phyloP scores from a whole-genome alignment of 2,888 invertebrate species.

The Prenolepis imparis region DNA sequence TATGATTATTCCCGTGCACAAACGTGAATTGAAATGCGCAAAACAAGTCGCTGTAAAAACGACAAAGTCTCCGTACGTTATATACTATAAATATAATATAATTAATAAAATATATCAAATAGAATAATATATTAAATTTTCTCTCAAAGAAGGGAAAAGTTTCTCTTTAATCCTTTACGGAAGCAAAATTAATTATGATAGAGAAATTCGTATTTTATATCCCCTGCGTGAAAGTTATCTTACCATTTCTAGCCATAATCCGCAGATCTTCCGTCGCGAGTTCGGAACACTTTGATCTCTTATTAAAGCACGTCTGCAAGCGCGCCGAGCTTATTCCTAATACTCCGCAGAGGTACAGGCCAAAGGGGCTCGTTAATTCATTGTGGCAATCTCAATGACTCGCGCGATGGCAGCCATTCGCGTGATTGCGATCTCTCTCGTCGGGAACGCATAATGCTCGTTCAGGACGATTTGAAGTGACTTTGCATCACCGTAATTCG shows the following conservation, averaged over 20 bases:
- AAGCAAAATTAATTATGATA: background rate
- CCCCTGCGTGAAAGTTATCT: background rate
- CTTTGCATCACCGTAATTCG: constrained; percentile 31
- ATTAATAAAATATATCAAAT: too few species aligned
- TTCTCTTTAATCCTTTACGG: background rate
- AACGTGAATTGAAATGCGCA: constrained; percentile 41
- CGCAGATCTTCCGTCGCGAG: background rate
- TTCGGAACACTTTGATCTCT: constrained; percentile 35
- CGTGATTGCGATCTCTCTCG: constrained; percentile 48
- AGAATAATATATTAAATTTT: background rate
- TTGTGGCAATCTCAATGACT: constrained; percentile 58
- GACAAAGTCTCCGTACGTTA: background rate
- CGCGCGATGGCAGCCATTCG: constrained; percentile 50
- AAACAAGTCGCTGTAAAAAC: constrained; percentile 45
- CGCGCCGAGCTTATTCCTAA: background rate
- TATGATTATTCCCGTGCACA: constrained; percentile 25
- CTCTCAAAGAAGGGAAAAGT: too few species aligned
- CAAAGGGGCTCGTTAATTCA: constrained; percentile 63
- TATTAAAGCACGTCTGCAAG: constrained; percentile 33
- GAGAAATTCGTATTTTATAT: background rate
- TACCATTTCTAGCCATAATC: background rate
- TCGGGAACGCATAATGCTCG: constrained; percentile 18
- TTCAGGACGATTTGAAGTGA: constrained; percentile 38
- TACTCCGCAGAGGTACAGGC: constrained; percentile 12
- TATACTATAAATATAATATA: background rate